Evolutionary conservation across 2,888 invertebrate genomes (phyloP), one percentile per base, ranked within the genome.

Genomic region (Acrobasis repandana): DNA sequence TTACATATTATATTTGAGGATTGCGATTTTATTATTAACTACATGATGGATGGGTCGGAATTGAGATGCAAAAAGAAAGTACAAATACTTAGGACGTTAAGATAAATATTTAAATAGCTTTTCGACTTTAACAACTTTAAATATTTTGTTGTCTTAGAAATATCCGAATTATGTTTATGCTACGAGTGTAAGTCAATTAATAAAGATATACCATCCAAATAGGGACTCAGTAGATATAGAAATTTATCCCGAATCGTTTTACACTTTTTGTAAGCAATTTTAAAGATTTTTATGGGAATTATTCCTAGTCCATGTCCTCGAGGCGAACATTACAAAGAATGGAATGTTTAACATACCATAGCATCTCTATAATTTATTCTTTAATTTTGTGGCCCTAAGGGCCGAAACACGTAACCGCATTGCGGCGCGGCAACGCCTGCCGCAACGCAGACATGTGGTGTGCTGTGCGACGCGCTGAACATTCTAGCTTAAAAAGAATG

Each of bases 1-100:
- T 60, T 52, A 18, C 36, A 43, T 46, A 16, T 60, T 59, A 18
- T 46, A n/a, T 16, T 59, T 36, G 36, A 43, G 14, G 43, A 43
- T 43, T 46, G 43, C 59, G 20, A 59, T 49, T 57, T 57, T 57
- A 14, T 33, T 48, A 57, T 57, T 57, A 57, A 9, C 10, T 43
- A 28, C 46, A 48, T 34, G 14, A 34, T 57, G 48, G 11, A 16
- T 28, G 47, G 16, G 47, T 48, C 34, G 47, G 48, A 18, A 47
- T 4, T 14, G n/a, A n/a, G 43, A 43, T 4, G 11, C 4, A 43
- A 38, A 11, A 11, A 11, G 43, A 6, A 11, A 43, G 14, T 1
- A 43, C 11, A 28, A 28, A 28, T 8, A 28, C 28, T 28, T 28
- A 28, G 2, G 2, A 20, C 2, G 20, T 28, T 28, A 28, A 28